phyloP scores from a whole-genome alignment of 1,140 invertebrate species.

The Anastrepha ludens region DNA sequence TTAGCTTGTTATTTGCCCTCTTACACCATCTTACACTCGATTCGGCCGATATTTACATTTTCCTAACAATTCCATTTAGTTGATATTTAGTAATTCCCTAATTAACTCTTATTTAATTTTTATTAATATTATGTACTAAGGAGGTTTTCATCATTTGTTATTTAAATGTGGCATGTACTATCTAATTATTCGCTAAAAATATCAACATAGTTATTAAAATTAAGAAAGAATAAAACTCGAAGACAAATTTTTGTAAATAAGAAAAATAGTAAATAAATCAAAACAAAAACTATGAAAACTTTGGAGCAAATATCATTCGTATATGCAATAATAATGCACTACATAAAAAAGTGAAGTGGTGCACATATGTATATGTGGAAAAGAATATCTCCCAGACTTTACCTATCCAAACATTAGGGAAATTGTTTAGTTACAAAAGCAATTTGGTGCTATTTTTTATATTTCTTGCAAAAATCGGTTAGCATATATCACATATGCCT shows the following conservation, averaged over 20 bases:
- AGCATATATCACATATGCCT: not conserved
- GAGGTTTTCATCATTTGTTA: not conserved
- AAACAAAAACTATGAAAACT: not conserved
- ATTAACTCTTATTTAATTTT: not conserved
- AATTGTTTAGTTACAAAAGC: too few relatives aligned
- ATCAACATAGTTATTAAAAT: not conserved
- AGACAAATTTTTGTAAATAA: constrained; percentile 18
- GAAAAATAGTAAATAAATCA: not conserved
- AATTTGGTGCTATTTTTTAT: too few relatives aligned
- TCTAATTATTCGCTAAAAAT: not conserved
- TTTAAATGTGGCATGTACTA: not conserved
- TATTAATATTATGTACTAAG: not conserved
- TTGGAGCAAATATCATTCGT: not conserved
- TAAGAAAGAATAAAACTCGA: not conserved
- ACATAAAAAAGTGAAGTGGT: too few relatives aligned
- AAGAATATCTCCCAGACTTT: too few relatives aligned
- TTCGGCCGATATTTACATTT: not conserved
- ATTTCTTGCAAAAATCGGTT: not conserved
- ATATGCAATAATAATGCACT: too few relatives aligned
- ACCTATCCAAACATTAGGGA: too few relatives aligned
- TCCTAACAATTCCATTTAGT: not conserved
- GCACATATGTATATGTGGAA: too few relatives aligned
- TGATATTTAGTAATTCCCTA: not conserved
- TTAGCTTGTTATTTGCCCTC: not conserved
- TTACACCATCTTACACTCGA: not conserved